These are phyloP conservation scores for Ennomos quercinarius DNA, from an alignment of 2,888 invertebrate genomes.

Conservation along the genomic window DNA sequence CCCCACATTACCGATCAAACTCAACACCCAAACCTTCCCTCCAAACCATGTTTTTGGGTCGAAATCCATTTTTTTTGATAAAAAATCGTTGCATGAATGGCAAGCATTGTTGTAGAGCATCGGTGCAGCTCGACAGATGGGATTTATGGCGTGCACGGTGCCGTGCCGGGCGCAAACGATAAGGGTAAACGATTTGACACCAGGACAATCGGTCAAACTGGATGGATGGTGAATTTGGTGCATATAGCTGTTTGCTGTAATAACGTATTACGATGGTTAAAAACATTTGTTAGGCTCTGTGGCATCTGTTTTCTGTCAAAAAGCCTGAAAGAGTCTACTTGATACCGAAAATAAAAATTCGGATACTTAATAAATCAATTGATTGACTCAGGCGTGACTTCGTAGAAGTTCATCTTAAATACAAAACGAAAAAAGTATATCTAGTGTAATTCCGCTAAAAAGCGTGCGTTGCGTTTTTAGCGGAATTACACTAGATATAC, in stretches of 20 bases:
- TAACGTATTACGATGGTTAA: too few species aligned
- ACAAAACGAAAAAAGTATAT: too few species aligned
- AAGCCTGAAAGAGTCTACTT: too few species aligned
- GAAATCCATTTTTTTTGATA: conserved; percentile 68
- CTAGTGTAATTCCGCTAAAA: too few species aligned
- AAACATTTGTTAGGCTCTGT: too few species aligned
- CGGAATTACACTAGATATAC: too few species aligned
- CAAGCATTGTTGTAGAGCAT: conserved; percentile 67
- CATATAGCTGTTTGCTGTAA: conserved; percentile 1
- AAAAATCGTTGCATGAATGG: conserved; percentile 64
- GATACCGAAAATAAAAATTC: too few species aligned
- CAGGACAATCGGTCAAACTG: conserved; percentile 68
- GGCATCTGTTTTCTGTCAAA: too few species aligned
- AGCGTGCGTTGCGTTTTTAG: too few species aligned
- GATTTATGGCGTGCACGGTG: conserved; percentile 19
- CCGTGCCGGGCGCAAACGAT: conserved; percentile 50
- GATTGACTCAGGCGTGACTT: too few species aligned
- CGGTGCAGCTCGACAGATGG: conserved; percentile 72
- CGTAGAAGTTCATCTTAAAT: too few species aligned
- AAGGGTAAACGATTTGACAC: conserved; percentile 80
- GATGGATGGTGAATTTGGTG: conserved; percentile 3
- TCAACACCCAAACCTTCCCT: conserved; percentile 48
- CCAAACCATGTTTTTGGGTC: conserved; percentile 58
- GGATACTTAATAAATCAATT: too few species aligned
- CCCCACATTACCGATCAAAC: conserved; percentile 41